Evolutionary conservation across 2,888 invertebrate species (phyloP).

Genomic region (Drosophila kokeensis): DNA sequence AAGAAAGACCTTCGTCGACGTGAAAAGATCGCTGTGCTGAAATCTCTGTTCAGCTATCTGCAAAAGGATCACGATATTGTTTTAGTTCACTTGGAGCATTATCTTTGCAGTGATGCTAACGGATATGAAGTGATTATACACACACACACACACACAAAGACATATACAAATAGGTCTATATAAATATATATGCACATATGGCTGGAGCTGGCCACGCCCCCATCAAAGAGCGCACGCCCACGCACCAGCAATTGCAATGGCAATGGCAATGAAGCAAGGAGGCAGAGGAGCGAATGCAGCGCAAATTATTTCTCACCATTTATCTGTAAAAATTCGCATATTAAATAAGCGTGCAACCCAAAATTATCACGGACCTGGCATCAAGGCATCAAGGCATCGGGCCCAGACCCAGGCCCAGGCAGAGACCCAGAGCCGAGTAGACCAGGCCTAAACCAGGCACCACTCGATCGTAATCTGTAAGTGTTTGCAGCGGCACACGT

Average conservation of each 20-base stretch:
- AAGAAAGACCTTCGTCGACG: neutral
- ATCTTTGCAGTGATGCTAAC: conserved; percentile 33
- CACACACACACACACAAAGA: conserved; percentile 7
- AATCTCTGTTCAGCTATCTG: neutral
- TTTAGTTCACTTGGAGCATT: neutral
- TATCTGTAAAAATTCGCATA: conserved; percentile 84
- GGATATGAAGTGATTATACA: conserved; percentile 64
- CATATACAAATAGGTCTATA: conserved; percentile 3
- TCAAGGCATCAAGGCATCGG: conserved; percentile 54
- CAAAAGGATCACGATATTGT: conserved; percentile 2
- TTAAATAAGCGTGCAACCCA: conserved; percentile 84
- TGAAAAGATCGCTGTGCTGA: neutral
- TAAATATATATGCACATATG: conserved; percentile 29
- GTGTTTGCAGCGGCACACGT: conserved; percentile 70
- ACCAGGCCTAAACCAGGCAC: conserved; percentile 26
- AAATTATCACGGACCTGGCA: conserved; percentile 84
- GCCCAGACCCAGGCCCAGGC: conserved; percentile 1
- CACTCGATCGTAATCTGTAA: conserved; percentile 78
- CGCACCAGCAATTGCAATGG: conserved; percentile 37
- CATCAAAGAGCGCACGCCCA: conserved; percentile 65
- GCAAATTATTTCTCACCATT: conserved; percentile 83
- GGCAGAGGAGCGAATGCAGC: conserved; percentile 64
- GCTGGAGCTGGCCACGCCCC: conserved; percentile 57
- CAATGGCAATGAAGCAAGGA: neutral
- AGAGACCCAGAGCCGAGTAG: conserved; percentile 13